Evolutionary conservation across 2,888 invertebrate species (phyloP).

Genomic region (Liopterus haemorrhoidalis): DNA sequence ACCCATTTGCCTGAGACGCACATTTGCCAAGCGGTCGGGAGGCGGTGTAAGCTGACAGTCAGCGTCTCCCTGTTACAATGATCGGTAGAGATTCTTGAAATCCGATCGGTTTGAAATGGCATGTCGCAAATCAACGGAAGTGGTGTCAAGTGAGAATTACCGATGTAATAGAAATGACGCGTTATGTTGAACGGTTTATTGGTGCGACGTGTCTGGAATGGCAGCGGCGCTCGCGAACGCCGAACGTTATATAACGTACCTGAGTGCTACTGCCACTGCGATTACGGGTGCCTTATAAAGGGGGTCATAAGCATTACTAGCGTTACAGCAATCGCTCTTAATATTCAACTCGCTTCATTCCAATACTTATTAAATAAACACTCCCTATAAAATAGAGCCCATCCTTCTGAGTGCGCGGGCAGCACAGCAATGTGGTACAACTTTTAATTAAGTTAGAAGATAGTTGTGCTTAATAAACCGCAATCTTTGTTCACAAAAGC

Average conservation of each 20-base stretch:
- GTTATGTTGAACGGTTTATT: conserved; percentile 12
- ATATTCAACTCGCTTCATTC: background rate
- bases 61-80: background rate
- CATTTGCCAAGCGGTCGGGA: too few species aligned
- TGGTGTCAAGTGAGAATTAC: conserved; percentile 2
- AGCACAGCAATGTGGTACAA: background rate
- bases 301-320: too few species aligned
- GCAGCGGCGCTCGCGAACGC: too few species aligned
- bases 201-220: conserved; percentile 9
- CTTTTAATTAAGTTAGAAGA: conserved; percentile 10
- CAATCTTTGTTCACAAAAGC: conserved; percentile 8
- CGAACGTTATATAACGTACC: too few species aligned
- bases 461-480: conserved; percentile 6
- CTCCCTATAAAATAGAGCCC: too few species aligned
- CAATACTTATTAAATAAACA: conserved; percentile 8
- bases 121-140: conserved; percentile 5
- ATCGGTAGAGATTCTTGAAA: background rate
- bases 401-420: too few species aligned
- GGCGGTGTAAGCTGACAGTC: background rate
- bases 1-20: background rate
- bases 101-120: conserved; percentile 5
- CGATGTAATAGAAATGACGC: conserved; percentile 12
- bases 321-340: conserved; percentile 1
- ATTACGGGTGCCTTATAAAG: too few species aligned
- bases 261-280: too few species aligned